Base-by-base conservation (phyloP, 1,140 invertebrate genomes). In the Sinella curviseta region DNA sequence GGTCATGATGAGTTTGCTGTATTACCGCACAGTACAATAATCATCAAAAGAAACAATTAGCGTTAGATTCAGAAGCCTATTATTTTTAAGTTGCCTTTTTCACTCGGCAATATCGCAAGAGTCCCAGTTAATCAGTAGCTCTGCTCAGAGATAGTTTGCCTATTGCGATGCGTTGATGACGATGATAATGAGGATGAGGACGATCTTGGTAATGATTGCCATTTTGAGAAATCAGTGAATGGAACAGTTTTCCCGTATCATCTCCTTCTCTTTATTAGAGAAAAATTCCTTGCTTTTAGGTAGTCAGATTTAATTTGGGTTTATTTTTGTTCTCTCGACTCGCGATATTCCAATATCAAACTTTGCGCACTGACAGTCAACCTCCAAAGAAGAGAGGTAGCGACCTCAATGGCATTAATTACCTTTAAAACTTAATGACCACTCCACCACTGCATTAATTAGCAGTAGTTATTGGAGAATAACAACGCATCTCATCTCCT, bases 221-320 rank as follows among this genome's bases (percentile, higher is more conserved):
- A 70, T 70, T 70, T 70, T 70, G 3, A 70, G 65, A 70, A 70
- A 31, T 30, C 65, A 70, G 28, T 70, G 28, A 70, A 31, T 33
- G 65, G 65, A 70, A 70, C 57, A 8, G 24, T 60, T 60, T 12
- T 60, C 39, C 57, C 57, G 12, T 60, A 26, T 60, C 3, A 48
- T 48, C 17, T 4, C 39, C 17, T 48, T 8, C 4, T 17, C 4
- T 48, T 8, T 48, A 48, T 48, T 48, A 48, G 17, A 48, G 39
- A 17, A 48, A 48, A 8, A 48, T 4, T 48, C 17, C 17, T 8
- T 48, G 39, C 39, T 48, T 8, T 48, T 48, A 48, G 4, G 39
- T 17, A 48, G 17, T 48, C 39, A 48, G 4, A n/a, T n/a, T n/a
- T n/a, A n/a, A n/a, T n/a, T n/a, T n/a, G n/a, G n/a, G n/a, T n/a